These are phyloP conservation scores for Theristicus caerulescens DNA, from an alignment of 2,113 vertebrate species.

Conservation along the genomic window DNA sequence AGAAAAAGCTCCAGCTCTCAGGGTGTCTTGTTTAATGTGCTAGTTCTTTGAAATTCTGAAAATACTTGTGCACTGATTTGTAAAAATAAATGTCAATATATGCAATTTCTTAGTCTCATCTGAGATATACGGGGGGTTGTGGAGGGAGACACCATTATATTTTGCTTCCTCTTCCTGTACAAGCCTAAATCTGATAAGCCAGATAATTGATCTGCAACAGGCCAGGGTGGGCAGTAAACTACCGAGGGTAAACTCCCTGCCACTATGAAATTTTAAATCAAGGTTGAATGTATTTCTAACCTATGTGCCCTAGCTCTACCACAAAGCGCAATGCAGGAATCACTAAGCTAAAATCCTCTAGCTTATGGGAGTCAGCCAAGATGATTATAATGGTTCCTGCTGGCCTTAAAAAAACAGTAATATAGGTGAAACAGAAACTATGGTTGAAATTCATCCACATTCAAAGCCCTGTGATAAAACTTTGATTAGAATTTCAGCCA, in stretches of 20 bases:
- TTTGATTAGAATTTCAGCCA: neutral
- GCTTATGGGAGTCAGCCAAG: neutral
- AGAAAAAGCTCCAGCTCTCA: neutral
- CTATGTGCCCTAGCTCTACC: neutral
- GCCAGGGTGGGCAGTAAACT: neutral
- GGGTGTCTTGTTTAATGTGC: neutral
- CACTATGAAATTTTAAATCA: neutral
- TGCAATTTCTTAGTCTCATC: neutral
- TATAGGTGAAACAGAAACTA: neutral
- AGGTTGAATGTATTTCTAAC: neutral
- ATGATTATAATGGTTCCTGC: neutral
- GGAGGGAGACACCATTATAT: neutral
- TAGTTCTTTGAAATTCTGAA: neutral
- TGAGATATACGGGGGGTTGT: neutral
- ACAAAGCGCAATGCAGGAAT: neutral
- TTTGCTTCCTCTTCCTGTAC: neutral
- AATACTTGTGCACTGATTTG: neutral
- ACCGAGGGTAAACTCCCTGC: neutral
- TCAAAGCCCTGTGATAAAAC: neutral
- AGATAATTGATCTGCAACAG: neutral
- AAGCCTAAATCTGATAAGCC: neutral
- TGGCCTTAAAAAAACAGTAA: conserved; percentile 4
- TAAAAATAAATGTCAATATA: neutral
- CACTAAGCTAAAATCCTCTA: neutral
- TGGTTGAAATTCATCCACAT: neutral